Percentiles rank a stretch among this genome's conserved stretches.
phyloP scores from a whole-genome alignment of 2,113 vertebrate species.

The Kryptolebias marmoratus region DNA sequence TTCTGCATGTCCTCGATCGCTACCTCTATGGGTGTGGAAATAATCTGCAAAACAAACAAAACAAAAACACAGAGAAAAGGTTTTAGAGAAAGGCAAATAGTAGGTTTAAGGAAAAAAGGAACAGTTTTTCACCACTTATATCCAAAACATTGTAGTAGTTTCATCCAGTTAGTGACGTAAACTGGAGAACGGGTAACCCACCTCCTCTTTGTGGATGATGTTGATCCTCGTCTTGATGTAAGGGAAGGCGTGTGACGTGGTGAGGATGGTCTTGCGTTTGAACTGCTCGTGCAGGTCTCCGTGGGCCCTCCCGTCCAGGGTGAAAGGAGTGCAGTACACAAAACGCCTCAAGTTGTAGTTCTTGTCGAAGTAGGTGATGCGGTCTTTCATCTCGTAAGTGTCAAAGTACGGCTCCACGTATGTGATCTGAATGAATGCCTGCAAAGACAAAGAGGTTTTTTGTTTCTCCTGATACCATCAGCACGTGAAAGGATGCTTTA shows the following conservation, averaged over 20 bases:
- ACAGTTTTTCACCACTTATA: not conserved
- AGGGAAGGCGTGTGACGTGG: constrained; percentile 96
- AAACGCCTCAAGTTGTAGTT: constrained; percentile 98
- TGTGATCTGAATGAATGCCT: constrained; percentile 98
- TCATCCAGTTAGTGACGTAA: no score
- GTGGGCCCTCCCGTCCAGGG: constrained; percentile 94
- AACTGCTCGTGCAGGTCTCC: constrained; percentile 97
- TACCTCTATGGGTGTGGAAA: constrained; percentile 96
- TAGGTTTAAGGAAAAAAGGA: no score
- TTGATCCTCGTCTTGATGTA: constrained; percentile 99
- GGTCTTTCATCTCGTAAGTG: constrained; percentile 98
- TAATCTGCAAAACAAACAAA: constrained; percentile 81
- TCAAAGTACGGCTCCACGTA: constrained; percentile 98
- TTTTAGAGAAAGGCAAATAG: not conserved
- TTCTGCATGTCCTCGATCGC: constrained; percentile 99
- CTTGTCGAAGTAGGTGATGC: constrained; percentile 98
- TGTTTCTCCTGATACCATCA: not conserved
- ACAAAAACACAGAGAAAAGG: not conserved
- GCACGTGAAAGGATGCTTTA: not conserved
- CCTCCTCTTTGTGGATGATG: constrained; percentile 98
- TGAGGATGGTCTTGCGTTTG: constrained; percentile 97
- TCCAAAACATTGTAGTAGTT: not conserved
- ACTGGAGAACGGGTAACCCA: constrained; percentile 43
- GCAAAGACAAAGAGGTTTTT: constrained; percentile 3
- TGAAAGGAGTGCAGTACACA: constrained; percentile 98